Evolutionary conservation across 2,888 invertebrate species (phyloP), one percentile per base, ranked within the genome.

Genomic region (Cryptocephalus moraei): DNA sequence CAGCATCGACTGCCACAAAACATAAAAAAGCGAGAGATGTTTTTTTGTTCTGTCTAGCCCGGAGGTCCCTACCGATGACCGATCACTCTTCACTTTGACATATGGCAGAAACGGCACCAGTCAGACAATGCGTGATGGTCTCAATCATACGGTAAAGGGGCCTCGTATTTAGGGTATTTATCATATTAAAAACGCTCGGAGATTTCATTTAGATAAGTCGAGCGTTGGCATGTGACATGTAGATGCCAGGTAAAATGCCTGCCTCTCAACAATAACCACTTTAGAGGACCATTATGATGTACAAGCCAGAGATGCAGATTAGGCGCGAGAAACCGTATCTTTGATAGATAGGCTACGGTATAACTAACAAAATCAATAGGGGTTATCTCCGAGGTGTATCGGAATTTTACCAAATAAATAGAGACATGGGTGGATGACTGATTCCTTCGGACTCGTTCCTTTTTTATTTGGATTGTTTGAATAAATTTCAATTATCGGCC

Each of bases 11-110:
- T 50, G 50, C 48, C 48, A 50, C 49, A 53, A 51, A 51, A 53
- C 50, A 53, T 41, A 36, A 50, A 52, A 46, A 33, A 40, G 39
- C 48, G 50, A 49, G 42, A 52, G 43, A 50, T 6, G 3, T 40
- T 57, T 53, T 55, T 56, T 50, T 51, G 50, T 55, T 47, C 40
- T 39, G 53, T 55, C 63, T 56, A 56, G 56, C 59, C 62, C 62
- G 66, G 66, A 65, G 66, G 66, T 67, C 65, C 55, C 52, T 46
- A 57, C 57, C 52, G 64, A 66, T 67, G 68, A 69, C 66, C 67
- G 67, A 69, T 69, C 66, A 64, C 67, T 68, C 66, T 65, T 67
- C 66, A 66, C 66, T 61, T 61, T 68, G 69, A 69, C 68, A 69
- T 64, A 69, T 67, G 65, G 65, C 67, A 63, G 64, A 64, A 63